Evolutionary conservation across 2,113 vertebrate genomes (phyloP).

Genomic region (Crotophaga sulcirostris): DNA sequence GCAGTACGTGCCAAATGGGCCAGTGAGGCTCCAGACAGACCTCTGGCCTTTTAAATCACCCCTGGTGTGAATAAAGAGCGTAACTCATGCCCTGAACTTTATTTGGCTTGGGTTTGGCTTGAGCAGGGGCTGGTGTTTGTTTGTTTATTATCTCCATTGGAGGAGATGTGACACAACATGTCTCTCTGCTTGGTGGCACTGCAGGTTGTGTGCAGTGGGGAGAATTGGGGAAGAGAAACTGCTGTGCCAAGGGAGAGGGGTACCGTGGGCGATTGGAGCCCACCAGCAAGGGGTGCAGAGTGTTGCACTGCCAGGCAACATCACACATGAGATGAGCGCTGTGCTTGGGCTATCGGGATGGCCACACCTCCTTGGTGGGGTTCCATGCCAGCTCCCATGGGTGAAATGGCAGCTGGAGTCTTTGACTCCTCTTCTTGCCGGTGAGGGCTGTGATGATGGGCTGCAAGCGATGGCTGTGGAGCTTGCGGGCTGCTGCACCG

Average conservation of each 20-base stretch:
- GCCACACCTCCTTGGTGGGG: not conserved
- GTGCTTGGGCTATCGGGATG: not conserved
- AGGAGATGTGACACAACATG: not conserved
- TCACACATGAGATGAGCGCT: rapidly evolving
- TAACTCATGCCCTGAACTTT: not conserved
- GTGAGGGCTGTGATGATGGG: not conserved
- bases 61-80: not conserved
- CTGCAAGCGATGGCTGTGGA: not conserved
- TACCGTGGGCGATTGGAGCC: not conserved
- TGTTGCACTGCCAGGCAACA: rapidly evolving
- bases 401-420: not conserved
- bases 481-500: not conserved
- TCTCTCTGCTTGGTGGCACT: not conserved
- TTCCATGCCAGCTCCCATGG: not conserved
- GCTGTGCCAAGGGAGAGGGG: rapidly evolving
- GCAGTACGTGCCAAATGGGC: not conserved
- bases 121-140: not conserved
- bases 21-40: not conserved
- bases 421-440: not conserved
- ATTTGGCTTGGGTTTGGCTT: not conserved
- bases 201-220: not conserved
- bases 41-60: not conserved
- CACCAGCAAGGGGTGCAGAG: not conserved
- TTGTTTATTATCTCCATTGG: not conserved
- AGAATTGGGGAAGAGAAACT: not conserved